Evolutionary conservation across 2,888 invertebrate genomes (phyloP).

Genomic region (Thymelicus acteon): DNA sequence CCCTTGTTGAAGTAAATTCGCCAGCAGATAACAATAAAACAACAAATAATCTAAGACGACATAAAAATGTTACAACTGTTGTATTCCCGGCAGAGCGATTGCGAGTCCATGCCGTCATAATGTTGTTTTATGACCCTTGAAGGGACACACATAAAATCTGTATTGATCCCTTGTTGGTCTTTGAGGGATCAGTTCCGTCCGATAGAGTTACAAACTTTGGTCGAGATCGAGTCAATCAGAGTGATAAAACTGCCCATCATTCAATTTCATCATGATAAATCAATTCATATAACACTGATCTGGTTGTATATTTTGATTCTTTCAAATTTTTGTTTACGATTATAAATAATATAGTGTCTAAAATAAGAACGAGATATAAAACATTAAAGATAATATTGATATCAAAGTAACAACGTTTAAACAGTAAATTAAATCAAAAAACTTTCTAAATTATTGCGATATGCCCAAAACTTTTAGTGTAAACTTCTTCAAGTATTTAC

Average conservation of each 20-base stretch:
- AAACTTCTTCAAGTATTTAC: neutral
- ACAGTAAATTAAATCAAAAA: neutral
- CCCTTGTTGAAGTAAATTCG: neutral
- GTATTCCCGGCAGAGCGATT: constrained; percentile 18
- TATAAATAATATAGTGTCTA: no score
- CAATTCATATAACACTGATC: no score
- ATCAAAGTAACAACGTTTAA: neutral
- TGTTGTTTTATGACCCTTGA: constrained; percentile 35
- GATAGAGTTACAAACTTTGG: neutral
- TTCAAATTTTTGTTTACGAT: no score
- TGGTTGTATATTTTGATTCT: no score
- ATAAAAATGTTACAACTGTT: constrained; percentile 24
- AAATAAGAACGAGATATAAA: no score
- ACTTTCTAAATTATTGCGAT: neutral
- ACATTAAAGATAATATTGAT: no score
- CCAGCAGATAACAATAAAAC: constrained; percentile 24
- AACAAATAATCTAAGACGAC: constrained; percentile 21
- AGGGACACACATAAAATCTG: constrained; percentile 26
- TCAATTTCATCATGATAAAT: no score
- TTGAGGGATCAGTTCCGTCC: neutral
- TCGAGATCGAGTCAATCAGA: constrained; percentile 1
- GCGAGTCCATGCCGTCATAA: constrained; percentile 23
- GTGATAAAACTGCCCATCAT: neutral
- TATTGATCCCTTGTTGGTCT: constrained; percentile 10
- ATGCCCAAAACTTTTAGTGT: neutral